Evolutionary conservation across 2,797 vertebrate genomes (phyloP).

Genomic region (Mergus octosetaceus): DNA sequence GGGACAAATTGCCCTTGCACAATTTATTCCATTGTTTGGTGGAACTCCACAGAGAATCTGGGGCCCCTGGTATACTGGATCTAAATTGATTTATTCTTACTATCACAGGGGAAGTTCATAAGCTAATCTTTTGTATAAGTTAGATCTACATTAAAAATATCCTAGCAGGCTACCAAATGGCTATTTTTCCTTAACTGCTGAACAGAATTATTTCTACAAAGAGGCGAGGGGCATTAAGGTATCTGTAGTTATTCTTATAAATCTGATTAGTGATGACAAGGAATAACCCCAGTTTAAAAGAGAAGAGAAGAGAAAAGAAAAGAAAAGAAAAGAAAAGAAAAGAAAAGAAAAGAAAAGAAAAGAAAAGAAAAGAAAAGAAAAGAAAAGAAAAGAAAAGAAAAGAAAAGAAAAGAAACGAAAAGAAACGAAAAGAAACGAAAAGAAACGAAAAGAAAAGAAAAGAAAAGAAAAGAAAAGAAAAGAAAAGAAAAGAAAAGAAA

Average conservation of each 20-base stretch:
- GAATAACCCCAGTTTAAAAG: slow-evolving; percentile 27
- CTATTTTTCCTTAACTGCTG: slow-evolving; percentile 36
- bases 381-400: slow-evolving; percentile 24
- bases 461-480: background rate
- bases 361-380: slow-evolving; percentile 36
- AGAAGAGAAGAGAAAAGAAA: background rate
- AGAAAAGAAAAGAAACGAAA: slow-evolving; percentile 36
- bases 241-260: slow-evolving; percentile 46
- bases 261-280: slow-evolving; percentile 62
- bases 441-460: slow-evolving; percentile 37
- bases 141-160: background rate
- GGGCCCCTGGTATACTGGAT: slow-evolving; percentile 6
- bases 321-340: slow-evolving; percentile 42
- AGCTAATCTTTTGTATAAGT: slow-evolving; percentile 14
- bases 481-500: slow-evolving; percentile 33
- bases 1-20: slow-evolving; percentile 60
- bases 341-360: slow-evolving; percentile 32
- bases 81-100: slow-evolving; percentile 41
- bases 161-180: background rate
- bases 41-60: slow-evolving; percentile 44
- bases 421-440: background rate
- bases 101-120: slow-evolving; percentile 32
- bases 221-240: slow-evolving; percentile 54
- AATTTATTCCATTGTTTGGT: slow-evolving; percentile 53
- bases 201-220: slow-evolving; percentile 39